phyloP scores from a whole-genome alignment of 1,140 invertebrate genomes.

The Anoplolepis gracilipes region DNA sequence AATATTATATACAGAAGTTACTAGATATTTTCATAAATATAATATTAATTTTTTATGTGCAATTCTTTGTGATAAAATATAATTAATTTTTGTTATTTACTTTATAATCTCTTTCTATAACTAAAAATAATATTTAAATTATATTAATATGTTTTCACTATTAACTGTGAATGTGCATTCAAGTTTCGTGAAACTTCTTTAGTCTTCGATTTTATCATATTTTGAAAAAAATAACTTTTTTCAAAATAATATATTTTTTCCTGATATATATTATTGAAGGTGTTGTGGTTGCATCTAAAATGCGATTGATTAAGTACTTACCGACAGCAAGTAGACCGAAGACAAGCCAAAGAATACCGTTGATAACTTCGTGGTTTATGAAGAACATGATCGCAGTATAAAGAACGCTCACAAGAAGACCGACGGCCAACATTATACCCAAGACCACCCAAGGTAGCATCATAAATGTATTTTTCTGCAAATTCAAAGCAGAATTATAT shows the following conservation, averaged over 20 bases:
- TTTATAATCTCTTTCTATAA: neutral
- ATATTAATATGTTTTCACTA: neutral
- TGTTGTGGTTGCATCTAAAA: neutral
- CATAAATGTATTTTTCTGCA: slow-evolving; percentile 91
- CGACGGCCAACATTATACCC: slow-evolving; percentile 91
- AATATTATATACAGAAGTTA: neutral
- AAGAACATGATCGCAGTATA: slow-evolving; percentile 91
- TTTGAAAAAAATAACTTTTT: neutral
- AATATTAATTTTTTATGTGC: neutral
- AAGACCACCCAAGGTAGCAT: slow-evolving; percentile 94
- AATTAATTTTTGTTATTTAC: neutral
- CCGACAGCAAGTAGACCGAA: slow-evolving; percentile 88
- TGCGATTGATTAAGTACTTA: slow-evolving; percentile 81
- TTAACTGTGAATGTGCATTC: neutral
- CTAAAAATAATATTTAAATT: neutral
- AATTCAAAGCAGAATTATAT: slow-evolving; percentile 64
- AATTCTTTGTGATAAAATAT: neutral
- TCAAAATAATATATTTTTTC: slow-evolving; percentile 7
- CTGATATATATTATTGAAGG: neutral
- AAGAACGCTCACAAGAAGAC: slow-evolving; percentile 90
- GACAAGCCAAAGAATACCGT: slow-evolving; percentile 88
- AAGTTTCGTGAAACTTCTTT: neutral
- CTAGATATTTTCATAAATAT: neutral
- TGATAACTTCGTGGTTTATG: slow-evolving; percentile 87
- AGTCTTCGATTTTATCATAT: neutral